Percentiles rank a stretch among this genome's conserved stretches.
Evolutionary conservation across 2,797 vertebrate species (phyloP).

Genomic region (Microctenopoma steveboyesi): DNA sequence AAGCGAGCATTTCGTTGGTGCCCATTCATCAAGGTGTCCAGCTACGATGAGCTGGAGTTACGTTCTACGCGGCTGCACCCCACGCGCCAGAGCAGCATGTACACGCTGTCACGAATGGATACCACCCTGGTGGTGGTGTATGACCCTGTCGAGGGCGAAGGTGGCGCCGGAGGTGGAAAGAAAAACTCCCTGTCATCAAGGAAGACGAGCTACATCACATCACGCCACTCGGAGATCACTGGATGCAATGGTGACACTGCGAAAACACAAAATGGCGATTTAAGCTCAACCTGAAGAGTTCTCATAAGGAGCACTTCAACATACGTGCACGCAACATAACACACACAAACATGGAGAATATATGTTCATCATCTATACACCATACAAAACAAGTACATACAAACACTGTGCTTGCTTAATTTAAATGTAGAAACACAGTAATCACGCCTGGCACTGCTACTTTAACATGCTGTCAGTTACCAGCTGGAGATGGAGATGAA

Average conservation of each 20-base stretch:
- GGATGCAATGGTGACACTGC: slow-evolving; percentile 53
- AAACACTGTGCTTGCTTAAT: too few species aligned
- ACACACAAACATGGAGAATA: slow-evolving; percentile 14
- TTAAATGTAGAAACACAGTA: too few species aligned
- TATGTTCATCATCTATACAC: too few species aligned
- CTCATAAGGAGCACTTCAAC: slow-evolving; percentile 62
- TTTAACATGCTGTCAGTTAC: too few species aligned
- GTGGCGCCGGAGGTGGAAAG: slow-evolving; percentile 16
- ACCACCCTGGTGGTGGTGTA: slow-evolving; percentile 84
- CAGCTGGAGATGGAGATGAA: too few species aligned
- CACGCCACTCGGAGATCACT: slow-evolving; percentile 70
- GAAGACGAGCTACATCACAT: slow-evolving; percentile 81
- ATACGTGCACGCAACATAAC: background rate
- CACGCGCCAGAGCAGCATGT: slow-evolving; percentile 91
- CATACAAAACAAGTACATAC: background rate
- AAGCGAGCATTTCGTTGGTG: slow-evolving; percentile 96
- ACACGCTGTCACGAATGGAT: slow-evolving; percentile 92
- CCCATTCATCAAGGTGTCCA: slow-evolving; percentile 93
- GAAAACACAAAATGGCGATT: slow-evolving; percentile 50
- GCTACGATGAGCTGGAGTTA: slow-evolving; percentile 92
- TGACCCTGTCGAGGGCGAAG: slow-evolving; percentile 79
- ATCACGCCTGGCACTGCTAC: too few species aligned
- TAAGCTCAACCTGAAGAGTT: slow-evolving; percentile 75
- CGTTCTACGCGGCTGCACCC: slow-evolving; percentile 88
- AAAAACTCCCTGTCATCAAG: slow-evolving; percentile 51